A percentile compares a stretch with the other conserved stretches of the same genome.
These are phyloP conservation scores for Catocala nupta DNA, from an alignment of 2,888 invertebrate species.

Conservation along the genomic window DNA sequence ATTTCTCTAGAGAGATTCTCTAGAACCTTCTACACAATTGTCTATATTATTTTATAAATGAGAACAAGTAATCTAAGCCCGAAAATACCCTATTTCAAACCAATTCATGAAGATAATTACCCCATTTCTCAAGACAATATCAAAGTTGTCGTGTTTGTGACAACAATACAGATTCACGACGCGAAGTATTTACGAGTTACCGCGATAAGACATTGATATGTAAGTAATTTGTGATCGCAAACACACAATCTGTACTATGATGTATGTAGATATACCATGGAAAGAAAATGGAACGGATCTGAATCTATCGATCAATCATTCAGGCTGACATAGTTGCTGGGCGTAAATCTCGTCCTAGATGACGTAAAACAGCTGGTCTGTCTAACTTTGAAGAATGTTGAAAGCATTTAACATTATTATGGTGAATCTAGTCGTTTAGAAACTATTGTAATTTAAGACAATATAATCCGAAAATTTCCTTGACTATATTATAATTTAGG, in stretches of 20 bases:
- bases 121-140: neutral
- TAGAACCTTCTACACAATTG: too few species aligned
- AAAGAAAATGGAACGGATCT: neutral
- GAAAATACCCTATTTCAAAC: neutral
- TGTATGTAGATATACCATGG: neutral
- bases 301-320: slow-evolving; percentile 1
- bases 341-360: neutral
- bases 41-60: too few species aligned
- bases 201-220: neutral
- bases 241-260: neutral
- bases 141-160: neutral
- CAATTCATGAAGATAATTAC: neutral
- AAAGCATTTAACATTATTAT: too few species aligned
- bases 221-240: neutral
- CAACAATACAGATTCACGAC: neutral
- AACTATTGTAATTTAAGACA: too few species aligned
- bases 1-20: too few species aligned
- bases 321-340: neutral
- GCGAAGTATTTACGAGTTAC: neutral
- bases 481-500: too few species aligned
- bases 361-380: neutral
- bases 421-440: too few species aligned
- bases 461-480: too few species aligned
- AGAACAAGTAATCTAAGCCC: too few species aligned
- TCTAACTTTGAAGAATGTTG: neutral